These are phyloP conservation scores for Xestia ashworthii DNA, from an alignment of 2,888 invertebrate species.

Conservation along the genomic window DNA sequence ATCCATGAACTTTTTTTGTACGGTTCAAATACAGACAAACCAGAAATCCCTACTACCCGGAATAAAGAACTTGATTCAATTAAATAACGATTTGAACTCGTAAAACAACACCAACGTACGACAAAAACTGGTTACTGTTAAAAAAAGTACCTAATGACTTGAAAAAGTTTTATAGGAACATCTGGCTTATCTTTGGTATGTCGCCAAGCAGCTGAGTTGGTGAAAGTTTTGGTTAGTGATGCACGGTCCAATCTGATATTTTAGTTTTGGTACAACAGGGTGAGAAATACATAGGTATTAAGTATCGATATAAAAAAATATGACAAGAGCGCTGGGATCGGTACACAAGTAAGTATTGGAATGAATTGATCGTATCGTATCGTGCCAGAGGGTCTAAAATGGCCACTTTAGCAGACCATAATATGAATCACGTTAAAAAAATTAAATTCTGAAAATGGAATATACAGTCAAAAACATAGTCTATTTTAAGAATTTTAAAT, in stretches of 20 bases:
- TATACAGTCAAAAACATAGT: too few species aligned
- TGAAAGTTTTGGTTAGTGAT: not conserved
- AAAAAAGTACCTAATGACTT: constrained; percentile 9
- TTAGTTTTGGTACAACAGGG: not conserved
- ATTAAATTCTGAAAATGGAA: too few species aligned
- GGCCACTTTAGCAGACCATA: too few species aligned
- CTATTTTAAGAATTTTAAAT: too few species aligned
- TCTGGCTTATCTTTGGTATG: constrained; percentile 18
- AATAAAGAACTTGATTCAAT: constrained; percentile 8
- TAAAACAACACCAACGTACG: not conserved
- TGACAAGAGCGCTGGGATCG: not conserved
- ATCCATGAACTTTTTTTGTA: not conserved
- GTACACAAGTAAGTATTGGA: not conserved
- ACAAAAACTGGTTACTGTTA: constrained; percentile 8
- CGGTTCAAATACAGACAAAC: too few species aligned
- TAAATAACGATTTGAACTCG: not conserved
- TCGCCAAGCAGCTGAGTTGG: constrained; percentile 1
- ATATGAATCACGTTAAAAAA: too few species aligned
- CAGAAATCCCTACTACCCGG: not conserved
- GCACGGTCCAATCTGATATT: not conserved
- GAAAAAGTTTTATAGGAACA: constrained; percentile 1
- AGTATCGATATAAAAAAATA: not conserved
- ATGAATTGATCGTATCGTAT: not conserved
- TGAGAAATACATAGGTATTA: not conserved
- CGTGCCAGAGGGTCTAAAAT: too few species aligned